Conservation (phyloP, 2,888 invertebrate genomes). For the Eupeodes latifasciatus region DNA sequence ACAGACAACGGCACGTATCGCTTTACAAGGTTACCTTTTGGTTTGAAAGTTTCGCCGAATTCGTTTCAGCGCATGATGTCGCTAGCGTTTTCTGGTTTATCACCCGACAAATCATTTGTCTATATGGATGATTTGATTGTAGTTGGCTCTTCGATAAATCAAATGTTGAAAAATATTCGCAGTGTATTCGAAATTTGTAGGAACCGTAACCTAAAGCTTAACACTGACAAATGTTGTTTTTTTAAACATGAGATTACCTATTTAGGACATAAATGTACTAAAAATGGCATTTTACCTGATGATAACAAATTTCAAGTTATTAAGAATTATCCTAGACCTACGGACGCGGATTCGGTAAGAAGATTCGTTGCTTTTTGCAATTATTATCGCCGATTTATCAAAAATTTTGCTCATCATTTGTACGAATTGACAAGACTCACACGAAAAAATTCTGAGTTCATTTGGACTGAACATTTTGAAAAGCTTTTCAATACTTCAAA, state of each 20-base stretch:
- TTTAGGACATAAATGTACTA: neutral
- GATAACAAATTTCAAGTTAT: neutral
- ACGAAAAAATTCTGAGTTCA: slow-evolving; percentile 40
- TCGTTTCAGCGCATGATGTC: neutral
- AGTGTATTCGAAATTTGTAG: neutral
- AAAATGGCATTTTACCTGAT: neutral
- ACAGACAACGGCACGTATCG: neutral
- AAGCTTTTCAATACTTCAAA: slow-evolving; percentile 33
- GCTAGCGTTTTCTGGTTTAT: neutral
- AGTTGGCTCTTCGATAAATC: neutral
- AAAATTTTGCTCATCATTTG: slow-evolving; percentile 43
- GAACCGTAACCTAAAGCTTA: neutral
- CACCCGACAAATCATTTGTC: neutral
- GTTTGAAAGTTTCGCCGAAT: neutral
- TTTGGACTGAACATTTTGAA: slow-evolving; percentile 51
- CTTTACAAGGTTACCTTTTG: neutral
- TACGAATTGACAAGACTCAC: slow-evolving; percentile 12
- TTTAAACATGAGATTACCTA: neutral
- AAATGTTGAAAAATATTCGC: neutral
- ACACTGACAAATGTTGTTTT: neutral
- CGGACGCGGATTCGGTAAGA: neutral
- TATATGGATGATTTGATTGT: neutral
- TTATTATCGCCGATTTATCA: slow-evolving; percentile 39
- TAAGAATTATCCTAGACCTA: neutral
- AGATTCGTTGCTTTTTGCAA: neutral